Conservation (phyloP, 1,140 invertebrate species). For the Macrobrachium nipponense region DNA sequence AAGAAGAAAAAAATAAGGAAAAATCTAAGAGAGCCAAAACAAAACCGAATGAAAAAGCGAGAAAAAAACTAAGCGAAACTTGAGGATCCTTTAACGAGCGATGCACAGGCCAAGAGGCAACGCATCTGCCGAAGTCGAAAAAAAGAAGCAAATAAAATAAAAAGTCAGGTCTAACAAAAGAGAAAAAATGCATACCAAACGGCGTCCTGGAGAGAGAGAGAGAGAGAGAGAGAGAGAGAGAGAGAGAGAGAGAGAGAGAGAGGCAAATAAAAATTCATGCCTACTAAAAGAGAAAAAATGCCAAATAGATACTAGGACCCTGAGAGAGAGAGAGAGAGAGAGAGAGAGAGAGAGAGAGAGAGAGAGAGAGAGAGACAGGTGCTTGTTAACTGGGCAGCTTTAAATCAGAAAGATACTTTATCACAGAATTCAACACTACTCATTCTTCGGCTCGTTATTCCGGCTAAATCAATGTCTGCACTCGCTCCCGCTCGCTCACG, state of each 20-base stretch:
- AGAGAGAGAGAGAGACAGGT: constrained; percentile 2
- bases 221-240: neutral
- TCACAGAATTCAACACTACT: no score
- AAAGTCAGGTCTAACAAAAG: neutral
- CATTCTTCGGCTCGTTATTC: no score
- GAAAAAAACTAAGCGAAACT: neutral
- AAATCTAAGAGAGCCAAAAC: no score
- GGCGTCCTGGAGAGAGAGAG: neutral
- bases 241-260: constrained; percentile 3
- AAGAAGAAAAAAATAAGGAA: no score
- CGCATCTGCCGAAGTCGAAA: neutral
- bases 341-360: neutral
- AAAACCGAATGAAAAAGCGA: neutral
- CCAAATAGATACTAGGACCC: no score
- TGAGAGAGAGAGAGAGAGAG: neutral
- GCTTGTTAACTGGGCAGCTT: no score
- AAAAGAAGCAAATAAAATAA: neutral
- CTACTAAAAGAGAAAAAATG: no score
- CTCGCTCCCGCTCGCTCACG: no score
- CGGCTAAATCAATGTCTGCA: no score
- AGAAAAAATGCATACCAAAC: neutral
- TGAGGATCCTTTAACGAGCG: neutral
- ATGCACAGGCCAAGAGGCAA: neutral
- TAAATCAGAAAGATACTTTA: no score
- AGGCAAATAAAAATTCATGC: neutral